A percentile compares a stretch with the other conserved stretches of the same genome.
phyloP scores from a whole-genome alignment of 2,797 vertebrate species.

The Petrocephalus schoutedeni region DNA sequence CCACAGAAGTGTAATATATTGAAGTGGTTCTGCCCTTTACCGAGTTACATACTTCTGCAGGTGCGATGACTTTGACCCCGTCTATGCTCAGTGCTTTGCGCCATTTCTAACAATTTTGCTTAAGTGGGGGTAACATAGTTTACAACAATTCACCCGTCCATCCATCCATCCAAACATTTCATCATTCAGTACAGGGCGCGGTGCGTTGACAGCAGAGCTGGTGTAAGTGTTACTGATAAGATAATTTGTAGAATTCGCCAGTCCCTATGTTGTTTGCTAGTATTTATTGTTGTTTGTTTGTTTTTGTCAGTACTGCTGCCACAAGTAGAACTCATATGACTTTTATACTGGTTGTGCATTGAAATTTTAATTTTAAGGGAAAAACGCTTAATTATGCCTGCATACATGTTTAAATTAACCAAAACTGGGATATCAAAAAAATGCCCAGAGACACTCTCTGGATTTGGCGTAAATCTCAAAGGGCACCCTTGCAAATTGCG shows the following conservation, averaged over 20 bases:
- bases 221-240: not conserved
- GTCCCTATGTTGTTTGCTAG: not conserved
- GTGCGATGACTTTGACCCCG: not conserved
- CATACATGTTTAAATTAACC: constrained; percentile 29
- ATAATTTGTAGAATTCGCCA: not conserved
- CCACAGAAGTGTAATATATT: constrained; percentile 2
- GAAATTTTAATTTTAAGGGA: not conserved
- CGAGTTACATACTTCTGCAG: not conserved
- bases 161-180: not conserved
- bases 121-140: not conserved
- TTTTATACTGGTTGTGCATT: not conserved
- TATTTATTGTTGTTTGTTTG: not conserved
- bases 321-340: not conserved
- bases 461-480: constrained; percentile 45
- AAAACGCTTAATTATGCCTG: not conserved
- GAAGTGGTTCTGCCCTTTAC: not conserved
- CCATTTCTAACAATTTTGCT: not conserved
- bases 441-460: constrained; percentile 39
- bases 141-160: not conserved
- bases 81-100: not conserved
- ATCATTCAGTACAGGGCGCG: not conserved
- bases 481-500: constrained; percentile 42
- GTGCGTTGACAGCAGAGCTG: not conserved
- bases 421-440: constrained; percentile 36
- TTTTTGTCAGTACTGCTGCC: not conserved